These are phyloP conservation scores for Istiophorus platypterus DNA, from an alignment of 2,113 vertebrate species.

Conservation along the genomic window DNA sequence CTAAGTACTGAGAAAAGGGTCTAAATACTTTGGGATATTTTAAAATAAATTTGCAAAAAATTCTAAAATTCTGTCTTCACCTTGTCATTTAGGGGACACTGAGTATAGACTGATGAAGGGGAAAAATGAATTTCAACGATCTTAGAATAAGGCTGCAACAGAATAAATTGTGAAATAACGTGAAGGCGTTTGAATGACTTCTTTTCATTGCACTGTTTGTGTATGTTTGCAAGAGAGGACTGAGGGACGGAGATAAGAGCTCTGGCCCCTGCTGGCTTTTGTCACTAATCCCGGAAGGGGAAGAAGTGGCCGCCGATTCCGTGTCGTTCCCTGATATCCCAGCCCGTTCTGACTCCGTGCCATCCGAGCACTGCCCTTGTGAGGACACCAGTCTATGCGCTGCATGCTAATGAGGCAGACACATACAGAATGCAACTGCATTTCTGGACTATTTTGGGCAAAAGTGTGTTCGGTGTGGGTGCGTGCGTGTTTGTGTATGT, in stretches of 20 bases:
- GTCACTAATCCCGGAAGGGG: slow-evolving; percentile 69
- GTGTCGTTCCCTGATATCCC: slow-evolving; percentile 72
- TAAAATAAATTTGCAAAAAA: no score
- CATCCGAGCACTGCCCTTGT: slow-evolving; percentile 68
- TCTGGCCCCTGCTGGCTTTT: slow-evolving; percentile 66
- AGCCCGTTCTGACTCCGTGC: slow-evolving; percentile 50
- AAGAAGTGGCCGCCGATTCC: slow-evolving; percentile 62
- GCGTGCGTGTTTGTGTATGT: no score
- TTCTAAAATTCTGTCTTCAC: no score
- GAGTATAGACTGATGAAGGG: not conserved
- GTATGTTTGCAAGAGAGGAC: slow-evolving; percentile 45
- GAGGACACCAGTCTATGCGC: slow-evolving; percentile 64
- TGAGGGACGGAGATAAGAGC: slow-evolving; percentile 78
- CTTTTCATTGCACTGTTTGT: not conserved
- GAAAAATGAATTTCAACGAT: not conserved
- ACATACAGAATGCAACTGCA: slow-evolving; percentile 40
- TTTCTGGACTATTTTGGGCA: slow-evolving; percentile 10
- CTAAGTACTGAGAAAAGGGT: no score
- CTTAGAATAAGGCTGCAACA: not conserved
- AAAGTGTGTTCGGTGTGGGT: no score
- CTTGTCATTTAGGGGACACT: not conserved
- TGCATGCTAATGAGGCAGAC: slow-evolving; percentile 71
- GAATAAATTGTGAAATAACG: not conserved
- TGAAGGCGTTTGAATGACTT: not conserved
- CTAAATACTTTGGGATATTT: no score